phyloP scores from a whole-genome alignment of 2,888 invertebrate species.

The Panopea generosa region DNA sequence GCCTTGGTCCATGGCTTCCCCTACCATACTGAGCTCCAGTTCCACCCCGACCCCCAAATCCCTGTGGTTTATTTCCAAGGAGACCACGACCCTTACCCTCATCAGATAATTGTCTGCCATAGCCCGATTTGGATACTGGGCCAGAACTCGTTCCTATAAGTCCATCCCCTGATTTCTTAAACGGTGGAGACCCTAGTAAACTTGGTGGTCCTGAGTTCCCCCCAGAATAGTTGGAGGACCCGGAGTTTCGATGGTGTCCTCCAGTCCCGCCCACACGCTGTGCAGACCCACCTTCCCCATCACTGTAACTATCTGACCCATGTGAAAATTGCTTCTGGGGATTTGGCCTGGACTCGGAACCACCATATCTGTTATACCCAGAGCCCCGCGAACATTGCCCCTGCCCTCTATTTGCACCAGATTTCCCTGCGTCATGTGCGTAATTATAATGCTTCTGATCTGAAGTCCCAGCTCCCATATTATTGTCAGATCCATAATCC shows the following conservation, averaged over 20 bases:
- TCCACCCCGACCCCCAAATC: conserved; percentile 17
- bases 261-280: neutral
- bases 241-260: conserved; percentile 29
- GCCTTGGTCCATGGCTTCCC: conserved; percentile 43
- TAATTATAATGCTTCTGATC: conserved; percentile 16
- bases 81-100: conserved; percentile 33
- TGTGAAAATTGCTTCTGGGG: conserved; percentile 55
- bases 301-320: conserved; percentile 42
- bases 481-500: conserved; percentile 12
- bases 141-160: conserved; percentile 11
- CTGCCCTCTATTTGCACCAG: conserved; percentile 20
- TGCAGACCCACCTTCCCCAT: conserved; percentile 27
- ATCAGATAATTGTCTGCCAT: conserved; percentile 39
- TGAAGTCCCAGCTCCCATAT: neutral
- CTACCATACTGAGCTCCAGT: conserved; percentile 41
- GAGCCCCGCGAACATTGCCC: conserved; percentile 1
- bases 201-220: conserved; percentile 15
- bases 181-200: conserved; percentile 47
- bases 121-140: conserved; percentile 8
- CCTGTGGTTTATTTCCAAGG: conserved; percentile 38
- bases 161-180: conserved; percentile 23
- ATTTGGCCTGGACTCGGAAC: conserved; percentile 18
- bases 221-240: conserved; percentile 34
- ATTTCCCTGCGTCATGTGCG: conserved; percentile 1
- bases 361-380: conserved; percentile 25